phyloP scores from a whole-genome alignment of 2,888 invertebrate genomes.

The Lepeophtheirus nordmannii region DNA sequence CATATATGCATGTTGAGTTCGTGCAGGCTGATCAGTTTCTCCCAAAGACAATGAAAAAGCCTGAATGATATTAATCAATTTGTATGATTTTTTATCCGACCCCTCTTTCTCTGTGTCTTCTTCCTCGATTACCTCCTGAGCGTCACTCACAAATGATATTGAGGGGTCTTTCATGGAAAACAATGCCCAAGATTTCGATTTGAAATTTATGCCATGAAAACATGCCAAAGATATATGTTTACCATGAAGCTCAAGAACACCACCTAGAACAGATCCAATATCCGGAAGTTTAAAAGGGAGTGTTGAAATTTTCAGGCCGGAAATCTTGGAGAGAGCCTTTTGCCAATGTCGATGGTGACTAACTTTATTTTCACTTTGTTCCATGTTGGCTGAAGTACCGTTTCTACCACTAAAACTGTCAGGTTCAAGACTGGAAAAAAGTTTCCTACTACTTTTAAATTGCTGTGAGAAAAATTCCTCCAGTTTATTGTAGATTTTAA shows the following conservation, averaged over 20 bases:
- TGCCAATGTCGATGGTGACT: slow-evolving; percentile 91
- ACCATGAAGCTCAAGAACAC: slow-evolving; percentile 34
- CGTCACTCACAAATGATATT: slow-evolving; percentile 81
- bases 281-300: slow-evolving; percentile 36
- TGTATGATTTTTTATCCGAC: not conserved
- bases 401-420: slow-evolving; percentile 19
- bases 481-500: slow-evolving; percentile 90
- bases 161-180: slow-evolving; percentile 83
- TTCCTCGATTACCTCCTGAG: slow-evolving; percentile 59
- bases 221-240: slow-evolving; percentile 85
- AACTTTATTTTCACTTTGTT: slow-evolving; percentile 1
- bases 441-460: slow-evolving; percentile 84
- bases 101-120: slow-evolving; percentile 30
- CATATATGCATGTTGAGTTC: slow-evolving; percentile 66
- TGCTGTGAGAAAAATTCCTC: slow-evolving; percentile 97
- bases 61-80: slow-evolving; percentile 52
- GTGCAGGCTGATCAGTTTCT: slow-evolving; percentile 43
- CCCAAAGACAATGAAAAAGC: slow-evolving; percentile 77
- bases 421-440: slow-evolving; percentile 51
- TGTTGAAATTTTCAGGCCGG: slow-evolving; percentile 56
- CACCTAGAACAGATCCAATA: slow-evolving; percentile 59
- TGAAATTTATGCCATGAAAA: slow-evolving; percentile 93
- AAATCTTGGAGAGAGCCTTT: slow-evolving; percentile 60
- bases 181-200: slow-evolving; percentile 86
- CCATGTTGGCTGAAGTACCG: slow-evolving; percentile 24